These are phyloP conservation scores for Gobio gobio DNA, from an alignment of 2,113 vertebrate species.

Conservation along the genomic window DNA sequence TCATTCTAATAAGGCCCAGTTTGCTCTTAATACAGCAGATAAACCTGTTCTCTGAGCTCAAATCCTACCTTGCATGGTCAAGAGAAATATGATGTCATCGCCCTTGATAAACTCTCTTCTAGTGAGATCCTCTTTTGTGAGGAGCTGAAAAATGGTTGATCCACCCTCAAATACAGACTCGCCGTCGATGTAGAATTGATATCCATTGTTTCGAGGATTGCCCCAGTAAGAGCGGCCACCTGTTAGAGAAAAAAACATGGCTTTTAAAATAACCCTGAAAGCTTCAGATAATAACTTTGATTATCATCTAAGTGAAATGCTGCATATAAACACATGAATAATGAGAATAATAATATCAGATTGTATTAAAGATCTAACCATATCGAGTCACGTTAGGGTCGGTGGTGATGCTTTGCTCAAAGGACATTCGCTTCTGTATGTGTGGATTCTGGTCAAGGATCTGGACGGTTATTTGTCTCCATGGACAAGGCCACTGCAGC, in stretches of 20 bases:
- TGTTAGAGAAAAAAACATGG: neutral
- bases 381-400: constrained; percentile 58
- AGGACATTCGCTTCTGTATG: too few species aligned
- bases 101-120: constrained; percentile 80
- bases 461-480: too few species aligned
- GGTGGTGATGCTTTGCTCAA: constrained; percentile 62
- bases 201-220: constrained; percentile 66
- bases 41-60: too few species aligned
- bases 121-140: constrained; percentile 72
- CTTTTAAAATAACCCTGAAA: neutral
- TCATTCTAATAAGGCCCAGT: too few species aligned
- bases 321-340: too few species aligned
- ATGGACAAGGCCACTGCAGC: too few species aligned
- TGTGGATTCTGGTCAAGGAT: too few species aligned
- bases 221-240: constrained; percentile 69
- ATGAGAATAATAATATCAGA: too few species aligned
- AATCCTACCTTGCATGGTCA: too few species aligned
- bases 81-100: constrained; percentile 52
- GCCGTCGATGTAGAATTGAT: constrained; percentile 67
- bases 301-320: too few species aligned
- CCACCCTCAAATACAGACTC: constrained; percentile 67
- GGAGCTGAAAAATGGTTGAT: constrained; percentile 1
- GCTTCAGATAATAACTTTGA: neutral
- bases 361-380: neutral
- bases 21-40: too few species aligned